A percentile compares a stretch with the other conserved stretches of the same genome.
phyloP scores from a whole-genome alignment of 2,888 invertebrate species.

The Cacoxenus indagator region DNA sequence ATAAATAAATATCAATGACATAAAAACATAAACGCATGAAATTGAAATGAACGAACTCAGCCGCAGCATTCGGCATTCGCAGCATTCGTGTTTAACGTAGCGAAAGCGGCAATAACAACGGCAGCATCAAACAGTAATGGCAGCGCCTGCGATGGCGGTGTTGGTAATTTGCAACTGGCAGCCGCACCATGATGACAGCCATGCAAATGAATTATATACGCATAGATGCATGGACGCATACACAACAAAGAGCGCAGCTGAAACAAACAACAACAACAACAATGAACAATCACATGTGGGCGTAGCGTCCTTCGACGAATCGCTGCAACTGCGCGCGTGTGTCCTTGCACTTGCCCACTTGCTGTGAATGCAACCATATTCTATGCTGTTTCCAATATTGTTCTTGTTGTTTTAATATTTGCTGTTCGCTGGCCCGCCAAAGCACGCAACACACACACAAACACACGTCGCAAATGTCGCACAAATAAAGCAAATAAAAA shows the following conservation, averaged over 20 bases:
- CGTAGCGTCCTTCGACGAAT: neutral
- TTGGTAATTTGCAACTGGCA: too few species aligned
- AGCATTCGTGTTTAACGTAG: neutral
- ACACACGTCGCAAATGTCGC: neutral
- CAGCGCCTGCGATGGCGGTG: too few species aligned
- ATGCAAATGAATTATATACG: neutral
- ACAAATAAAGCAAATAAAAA: neutral
- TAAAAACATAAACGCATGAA: neutral
- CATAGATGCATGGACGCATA: neutral
- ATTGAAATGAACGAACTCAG: neutral
- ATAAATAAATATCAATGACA: neutral
- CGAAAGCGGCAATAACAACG: neutral
- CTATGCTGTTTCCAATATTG: neutral
- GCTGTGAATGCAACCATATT: neutral
- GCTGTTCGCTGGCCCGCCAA: neutral
- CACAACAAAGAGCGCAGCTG: neutral
- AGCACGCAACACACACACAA: neutral
- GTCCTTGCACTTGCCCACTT: slow-evolving; percentile 18
- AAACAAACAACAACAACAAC: neutral
- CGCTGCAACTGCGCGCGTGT: neutral
- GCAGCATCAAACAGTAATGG: neutral
- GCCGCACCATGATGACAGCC: neutral
- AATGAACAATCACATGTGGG: neutral
- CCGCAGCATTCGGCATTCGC: neutral
- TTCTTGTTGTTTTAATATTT: neutral